phyloP scores from a whole-genome alignment of 2,797 vertebrate species.

The Arrhamphus sclerolepis region DNA sequence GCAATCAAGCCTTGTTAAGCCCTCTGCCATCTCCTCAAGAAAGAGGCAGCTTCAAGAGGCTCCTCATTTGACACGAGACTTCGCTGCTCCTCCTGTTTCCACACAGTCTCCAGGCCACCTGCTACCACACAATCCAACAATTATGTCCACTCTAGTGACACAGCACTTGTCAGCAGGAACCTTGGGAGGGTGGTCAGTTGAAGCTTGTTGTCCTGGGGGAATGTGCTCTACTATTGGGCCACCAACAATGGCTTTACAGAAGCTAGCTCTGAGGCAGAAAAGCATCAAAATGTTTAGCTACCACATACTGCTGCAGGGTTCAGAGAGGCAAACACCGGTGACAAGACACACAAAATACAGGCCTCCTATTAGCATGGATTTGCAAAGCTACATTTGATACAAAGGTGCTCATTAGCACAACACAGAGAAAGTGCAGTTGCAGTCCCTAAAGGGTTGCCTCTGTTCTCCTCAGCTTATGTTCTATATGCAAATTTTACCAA shows the following conservation, averaged over 20 bases:
- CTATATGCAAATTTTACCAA: constrained; percentile 77
- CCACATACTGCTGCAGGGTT: constrained; percentile 64
- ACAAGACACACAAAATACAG: constrained; percentile 72
- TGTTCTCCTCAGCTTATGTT: constrained; percentile 72
- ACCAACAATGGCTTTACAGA: constrained; percentile 32
- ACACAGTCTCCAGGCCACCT: constrained; percentile 60
- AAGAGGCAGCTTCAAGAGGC: constrained; percentile 68
- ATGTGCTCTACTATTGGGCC: constrained; percentile 28
- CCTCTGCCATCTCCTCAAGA: constrained; percentile 62
- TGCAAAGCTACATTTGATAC: constrained; percentile 75
- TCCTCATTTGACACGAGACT: constrained; percentile 57
- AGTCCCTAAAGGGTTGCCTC: constrained; percentile 68
- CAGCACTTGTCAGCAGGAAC: constrained; percentile 71
- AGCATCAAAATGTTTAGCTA: constrained; percentile 65
- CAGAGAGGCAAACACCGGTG: constrained; percentile 61
- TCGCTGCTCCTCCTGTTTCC: constrained; percentile 54
- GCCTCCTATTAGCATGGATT: constrained; percentile 79
- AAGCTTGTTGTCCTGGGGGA: constrained; percentile 10
- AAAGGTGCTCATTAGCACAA: constrained; percentile 85
- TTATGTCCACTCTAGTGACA: constrained; percentile 64
- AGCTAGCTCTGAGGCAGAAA: constrained; percentile 31
- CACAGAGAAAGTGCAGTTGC: constrained; percentile 71
- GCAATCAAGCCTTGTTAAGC: constrained; percentile 81
- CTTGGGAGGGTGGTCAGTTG: constrained; percentile 53
- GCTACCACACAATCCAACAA: constrained; percentile 67